Conservation (phyloP, 2,888 invertebrate genomes). For the Physocephala rufipes region DNA sequence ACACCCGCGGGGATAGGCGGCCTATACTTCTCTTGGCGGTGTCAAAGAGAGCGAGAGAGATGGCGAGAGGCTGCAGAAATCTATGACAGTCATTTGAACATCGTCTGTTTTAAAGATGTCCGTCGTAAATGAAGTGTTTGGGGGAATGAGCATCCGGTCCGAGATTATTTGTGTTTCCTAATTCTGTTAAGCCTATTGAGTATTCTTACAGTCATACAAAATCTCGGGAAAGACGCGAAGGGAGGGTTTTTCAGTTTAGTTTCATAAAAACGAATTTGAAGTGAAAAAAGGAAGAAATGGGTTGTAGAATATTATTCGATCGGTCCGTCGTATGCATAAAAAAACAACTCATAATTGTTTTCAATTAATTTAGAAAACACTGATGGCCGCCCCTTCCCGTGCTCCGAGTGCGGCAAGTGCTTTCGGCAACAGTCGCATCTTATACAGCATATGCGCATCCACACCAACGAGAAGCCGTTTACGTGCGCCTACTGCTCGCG, state of each 20-base stretch:
- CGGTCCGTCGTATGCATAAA: constrained; percentile 26
- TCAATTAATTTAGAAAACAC: constrained; percentile 63
- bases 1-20: constrained; percentile 26
- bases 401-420: constrained; percentile 88
- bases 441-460: constrained; percentile 89
- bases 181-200: not conserved
- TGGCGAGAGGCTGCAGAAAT: not conserved
- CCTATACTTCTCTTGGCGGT: not conserved
- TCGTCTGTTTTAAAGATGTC: not conserved
- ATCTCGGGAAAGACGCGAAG: not conserved
- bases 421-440: constrained; percentile 89
- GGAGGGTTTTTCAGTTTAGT: not conserved
- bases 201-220: not conserved
- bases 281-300: constrained; percentile 6
- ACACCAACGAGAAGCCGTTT: constrained; percentile 92
- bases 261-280: not conserved
- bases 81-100: not conserved
- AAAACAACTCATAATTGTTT: constrained; percentile 20
- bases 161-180: not conserved
- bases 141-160: constrained; percentile 1
- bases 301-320: constrained; percentile 30
- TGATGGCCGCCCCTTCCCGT: constrained; percentile 86
- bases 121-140: not conserved
- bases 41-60: not conserved
- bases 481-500: constrained; percentile 91